These are phyloP conservation scores for Glossosoma conforme DNA, from an alignment of 1,140 invertebrate genomes.

Conservation along the genomic window DNA sequence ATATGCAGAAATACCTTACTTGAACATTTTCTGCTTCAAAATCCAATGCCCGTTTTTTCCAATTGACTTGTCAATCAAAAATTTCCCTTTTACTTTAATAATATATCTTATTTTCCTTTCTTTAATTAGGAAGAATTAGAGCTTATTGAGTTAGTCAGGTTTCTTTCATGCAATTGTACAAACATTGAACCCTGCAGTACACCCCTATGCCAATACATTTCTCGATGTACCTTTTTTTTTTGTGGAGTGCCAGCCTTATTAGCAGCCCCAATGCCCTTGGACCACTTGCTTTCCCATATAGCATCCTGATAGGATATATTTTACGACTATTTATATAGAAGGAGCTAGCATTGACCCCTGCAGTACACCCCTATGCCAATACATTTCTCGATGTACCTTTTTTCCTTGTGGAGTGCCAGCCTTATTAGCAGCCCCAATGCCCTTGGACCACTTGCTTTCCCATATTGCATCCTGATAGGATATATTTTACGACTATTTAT, in stretches of 20 bases:
- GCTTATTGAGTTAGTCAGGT: not conserved
- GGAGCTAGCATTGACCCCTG: too few species aligned
- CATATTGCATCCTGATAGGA: too few species aligned
- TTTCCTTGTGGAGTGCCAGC: too few species aligned
- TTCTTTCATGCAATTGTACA: too few species aligned
- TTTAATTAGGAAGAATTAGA: not conserved
- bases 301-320: slow-evolving; percentile 60
- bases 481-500: too few species aligned
- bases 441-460: too few species aligned
- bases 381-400: too few species aligned
- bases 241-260: slow-evolving; percentile 26
- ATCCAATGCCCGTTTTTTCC: not conserved
- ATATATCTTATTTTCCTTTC: not conserved
- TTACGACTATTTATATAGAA: too few species aligned
- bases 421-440: too few species aligned
- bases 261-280: slow-evolving; percentile 48
- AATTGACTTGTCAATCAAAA: not conserved
- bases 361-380: too few species aligned
- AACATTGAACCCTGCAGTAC: not conserved
- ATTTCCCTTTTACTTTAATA: not conserved
- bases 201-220: not conserved
- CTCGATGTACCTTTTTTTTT: slow-evolving; percentile 9
- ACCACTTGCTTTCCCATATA: slow-evolving; percentile 45
- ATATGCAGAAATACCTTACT: too few species aligned
- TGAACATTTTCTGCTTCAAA: too few species aligned